Base-by-base conservation (phyloP, 2,888 invertebrate genomes). In the Malacosoma neustria region DNA sequence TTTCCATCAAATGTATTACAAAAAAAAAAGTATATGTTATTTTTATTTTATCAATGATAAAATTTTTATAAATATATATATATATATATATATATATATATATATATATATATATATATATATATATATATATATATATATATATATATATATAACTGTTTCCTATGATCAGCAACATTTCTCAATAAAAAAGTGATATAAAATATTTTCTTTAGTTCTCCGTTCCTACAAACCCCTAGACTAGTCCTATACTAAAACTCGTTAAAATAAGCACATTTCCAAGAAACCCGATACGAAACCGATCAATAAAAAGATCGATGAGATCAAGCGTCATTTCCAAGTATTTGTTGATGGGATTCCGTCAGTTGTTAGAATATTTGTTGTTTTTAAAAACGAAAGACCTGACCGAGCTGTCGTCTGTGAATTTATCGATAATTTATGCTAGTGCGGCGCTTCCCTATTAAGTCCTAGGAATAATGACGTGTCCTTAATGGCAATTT, bases 351-450 rank as follows among this genome's bases (percentile, higher is more conserved):
- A 63, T 61, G 57, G 51, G 60, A 59, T 61, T 62, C 57, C 58
- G 48, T 58, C 65, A 64, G 59, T 31, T 30, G 34, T 41, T 22
- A 9, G 38, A 37, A 50, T 45, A 45, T 56, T 58, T 57, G 53
- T 44, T 22, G 22, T 1, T 22, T 22, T 22, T 22, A 6, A 22
- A 22, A 22, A 22, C 22, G 22, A 22, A 22, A 22, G 51, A 45
- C 40, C 44, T 46, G 39, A 48, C 42, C 46, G 40, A 41, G 39
- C 55, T 65, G 63, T 61, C 65, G 72, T 69, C 65, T 70, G 63
- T 59, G 63, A 70, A 67, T 67, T 61, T 60, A 54, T 62, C 59
- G 65, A 57, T 63, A 69, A 69, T 67, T 57, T 61, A 72, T 65
- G 48, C 59, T 47, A 39, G 14, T 36, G 58, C 68, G 65, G 66